Base-by-base conservation (phyloP, 1,140 invertebrate species). In the Calephelis virginiensis region DNA sequence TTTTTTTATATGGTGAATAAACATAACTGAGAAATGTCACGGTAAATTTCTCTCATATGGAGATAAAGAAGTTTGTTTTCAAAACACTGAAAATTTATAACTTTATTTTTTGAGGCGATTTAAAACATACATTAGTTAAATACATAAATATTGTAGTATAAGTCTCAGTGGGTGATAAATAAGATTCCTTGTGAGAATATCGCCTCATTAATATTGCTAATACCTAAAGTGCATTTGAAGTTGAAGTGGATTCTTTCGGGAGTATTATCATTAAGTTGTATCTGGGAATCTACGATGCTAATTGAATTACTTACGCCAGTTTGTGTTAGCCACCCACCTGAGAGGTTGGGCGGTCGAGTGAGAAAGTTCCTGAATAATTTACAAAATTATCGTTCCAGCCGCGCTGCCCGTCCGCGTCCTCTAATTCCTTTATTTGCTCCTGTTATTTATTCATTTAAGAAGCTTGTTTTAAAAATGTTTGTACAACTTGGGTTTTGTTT, bases 291-390 rank as follows among this genome's bases (percentile, higher is more conserved):
- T 53, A 17, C 9, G 11, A 10, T 28, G 14, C 49, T 53, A 53
- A 53, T 53, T 53, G 49, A 53, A 53, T 53, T 53, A 53, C 49
- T 53, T 53, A 17, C 14, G 14, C 6, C 49, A 53, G 14, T 10
- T 53, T 50, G 49, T 50, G 49, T 50, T 14, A 50, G 49, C 9
- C 49, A 28, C 49, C 49, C 49, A 53, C 49, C 49, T 53, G 49
- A 28, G 28, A 28, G 28, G 28, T 28, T 4, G 49, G 13, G 49
- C 8, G 49, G 49, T 10, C 14, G 49, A 53, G 49, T 53, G 49
- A 53, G 17, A 53, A 53, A 53, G 50, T 53, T 53, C 50, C 50
- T 17, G 50, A 53, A 53, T 53, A 53, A 53, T 53, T 53, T 53
- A 53, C 50, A 9, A 53, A 53, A 53, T 53, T 53, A 53, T 17